Percentiles rank a stretch among this genome's conserved stretches.
These are phyloP conservation scores for Nephila pilipes DNA, from an alignment of 1,140 invertebrate genomes.

Conservation along the genomic window DNA sequence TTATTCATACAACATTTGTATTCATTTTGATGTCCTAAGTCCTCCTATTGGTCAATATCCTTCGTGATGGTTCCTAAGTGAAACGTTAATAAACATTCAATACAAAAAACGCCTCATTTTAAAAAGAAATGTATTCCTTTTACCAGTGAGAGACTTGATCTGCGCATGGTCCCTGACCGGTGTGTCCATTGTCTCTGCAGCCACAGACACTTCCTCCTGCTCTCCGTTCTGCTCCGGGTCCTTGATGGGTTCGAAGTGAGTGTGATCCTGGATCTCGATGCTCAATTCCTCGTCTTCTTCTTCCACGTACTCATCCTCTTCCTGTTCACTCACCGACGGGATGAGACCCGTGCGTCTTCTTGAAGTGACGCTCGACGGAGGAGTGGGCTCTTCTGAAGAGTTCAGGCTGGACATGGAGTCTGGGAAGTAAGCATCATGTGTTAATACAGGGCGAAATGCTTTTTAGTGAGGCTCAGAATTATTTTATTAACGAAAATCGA, in stretches of 20 bases:
- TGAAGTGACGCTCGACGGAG: constrained; percentile 7
- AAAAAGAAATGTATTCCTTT: too few relatives aligned
- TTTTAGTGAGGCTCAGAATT: not conserved
- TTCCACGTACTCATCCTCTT: constrained; percentile 64
- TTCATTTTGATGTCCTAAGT: too few relatives aligned
- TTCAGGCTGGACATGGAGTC: constrained; percentile 67
- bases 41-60: too few relatives aligned
- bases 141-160: constrained; percentile 59
- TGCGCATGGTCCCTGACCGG: not conserved
- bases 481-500: not conserved
- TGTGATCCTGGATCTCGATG: constrained; percentile 71
- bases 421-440: not conserved
- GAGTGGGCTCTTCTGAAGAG: constrained; percentile 66
- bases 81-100: too few relatives aligned
- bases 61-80: too few relatives aligned
- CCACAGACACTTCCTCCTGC: constrained; percentile 17
- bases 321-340: constrained; percentile 68
- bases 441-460: not conserved
- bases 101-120: too few relatives aligned
- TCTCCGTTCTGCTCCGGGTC: constrained; percentile 32
- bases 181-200: not conserved
- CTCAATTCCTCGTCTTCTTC: constrained; percentile 56
- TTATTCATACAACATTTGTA: too few relatives aligned
- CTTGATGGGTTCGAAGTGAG: constrained; percentile 67
- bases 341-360: constrained; percentile 49